Base-by-base conservation (phyloP, 2,797 vertebrate species). In the Falco cherrug region DNA sequence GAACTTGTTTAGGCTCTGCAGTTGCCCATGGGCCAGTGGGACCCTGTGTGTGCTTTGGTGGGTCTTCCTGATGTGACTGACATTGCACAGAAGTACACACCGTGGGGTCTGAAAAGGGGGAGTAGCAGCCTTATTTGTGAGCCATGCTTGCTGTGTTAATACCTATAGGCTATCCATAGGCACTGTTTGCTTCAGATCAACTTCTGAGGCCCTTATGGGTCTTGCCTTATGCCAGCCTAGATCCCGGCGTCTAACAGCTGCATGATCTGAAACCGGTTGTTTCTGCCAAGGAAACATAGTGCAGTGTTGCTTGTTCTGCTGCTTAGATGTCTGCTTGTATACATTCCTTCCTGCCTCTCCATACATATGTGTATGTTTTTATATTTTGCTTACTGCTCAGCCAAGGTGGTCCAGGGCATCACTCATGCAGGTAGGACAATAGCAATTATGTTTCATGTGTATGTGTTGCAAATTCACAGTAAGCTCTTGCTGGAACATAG, bases 351-450 rank as follows among this genome's bases (percentile, higher is more conserved):
- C 64, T 95, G 75, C 80, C 25, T 84, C 60, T 94, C 87, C 79
- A 82, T 79, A 94, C n/a, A 93, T 74, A 89, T 26, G 26, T 93
- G n/a, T 95, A 73, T 96, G 81, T 94, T 97, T 96, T 96, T 93
- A 78, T 97, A 50, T 97, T 97, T 97, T 96, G 85, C 93, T 87
- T 91, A 77, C 57, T 97, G 92, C 96, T 97, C 95, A 99, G 98
- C 97, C 98, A 98, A 97, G 97, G 97, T 97, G 98, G 95, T 95
- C 95, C 98, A 94, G 98, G 98, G 98, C 97, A 98, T 92, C 98
- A 97, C 74, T 96, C 97, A 69, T 99, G 98, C 98, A 99, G 98
- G 98, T 98, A 98, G 96, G 97, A 97, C 88, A 96, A 97, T 4
- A 94, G 91, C 92, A 96, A 84, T 88, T 88, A 25, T 19, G 35